These are phyloP conservation scores for Silurus aristotelis DNA, from an alignment of 2,797 vertebrate genomes.

Conservation along the genomic window DNA sequence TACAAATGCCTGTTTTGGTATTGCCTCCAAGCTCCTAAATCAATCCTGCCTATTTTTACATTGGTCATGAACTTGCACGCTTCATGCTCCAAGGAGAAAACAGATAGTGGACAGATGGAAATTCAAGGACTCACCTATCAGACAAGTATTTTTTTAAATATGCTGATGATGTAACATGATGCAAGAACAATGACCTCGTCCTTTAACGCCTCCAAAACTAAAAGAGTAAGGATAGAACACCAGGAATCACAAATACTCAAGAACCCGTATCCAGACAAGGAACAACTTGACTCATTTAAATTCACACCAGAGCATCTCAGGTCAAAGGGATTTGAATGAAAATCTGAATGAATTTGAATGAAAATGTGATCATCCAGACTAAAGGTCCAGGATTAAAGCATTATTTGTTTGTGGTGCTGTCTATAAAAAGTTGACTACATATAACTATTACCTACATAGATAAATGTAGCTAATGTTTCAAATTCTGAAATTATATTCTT, in stretches of 20 bases:
- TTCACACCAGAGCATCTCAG: background rate
- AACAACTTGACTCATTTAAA: background rate
- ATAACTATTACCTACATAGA: background rate
- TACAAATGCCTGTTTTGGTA: background rate
- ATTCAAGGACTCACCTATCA: constrained; percentile 17
- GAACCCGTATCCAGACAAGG: background rate
- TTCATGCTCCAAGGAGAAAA: constrained; percentile 29
- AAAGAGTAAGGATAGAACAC: background rate
- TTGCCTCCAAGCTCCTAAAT: background rate
- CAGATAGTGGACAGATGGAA: constrained; percentile 40
- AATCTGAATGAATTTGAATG: background rate
- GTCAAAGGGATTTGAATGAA: background rate
- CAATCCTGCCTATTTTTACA: background rate
- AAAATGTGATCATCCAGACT: background rate
- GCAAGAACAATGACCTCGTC: constrained; percentile 26
- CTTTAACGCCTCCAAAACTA: constrained; percentile 13
- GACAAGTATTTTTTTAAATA: constrained; percentile 8
- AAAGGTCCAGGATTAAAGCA: constrained; percentile 16
- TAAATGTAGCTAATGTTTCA: background rate
- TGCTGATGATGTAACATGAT: constrained; percentile 25
- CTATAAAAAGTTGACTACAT: background rate
- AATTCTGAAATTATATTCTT: background rate
- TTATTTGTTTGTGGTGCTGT: background rate
- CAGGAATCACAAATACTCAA: background rate
- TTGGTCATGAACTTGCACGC: background rate